Conservation (phyloP, 1,140 invertebrate genomes). For the Cardiocondyla obscurior region DNA sequence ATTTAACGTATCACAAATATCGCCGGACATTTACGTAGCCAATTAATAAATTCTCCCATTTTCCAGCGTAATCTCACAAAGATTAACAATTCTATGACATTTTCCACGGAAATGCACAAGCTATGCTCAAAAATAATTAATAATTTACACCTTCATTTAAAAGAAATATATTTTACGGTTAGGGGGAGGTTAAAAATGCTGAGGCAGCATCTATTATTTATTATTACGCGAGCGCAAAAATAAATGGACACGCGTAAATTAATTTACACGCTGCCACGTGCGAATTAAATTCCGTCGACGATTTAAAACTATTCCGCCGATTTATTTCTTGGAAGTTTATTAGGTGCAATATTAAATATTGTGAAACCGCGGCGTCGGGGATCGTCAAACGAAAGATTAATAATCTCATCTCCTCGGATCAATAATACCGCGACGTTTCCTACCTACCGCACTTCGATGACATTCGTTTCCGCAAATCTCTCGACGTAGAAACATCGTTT, state of each 20-base stretch:
- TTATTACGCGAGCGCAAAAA: neutral
- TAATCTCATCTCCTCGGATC: constrained; percentile 33
- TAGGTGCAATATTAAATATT: constrained; percentile 18
- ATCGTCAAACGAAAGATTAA: constrained; percentile 24
- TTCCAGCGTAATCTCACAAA: neutral
- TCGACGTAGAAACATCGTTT: constrained; percentile 18
- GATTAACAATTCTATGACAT: constrained; percentile 5
- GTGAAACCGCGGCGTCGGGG: neutral
- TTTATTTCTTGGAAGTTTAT: constrained; percentile 9
- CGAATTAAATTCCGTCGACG: neutral
- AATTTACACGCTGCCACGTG: neutral
- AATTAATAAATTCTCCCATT: constrained; percentile 5
- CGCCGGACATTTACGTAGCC: neutral
- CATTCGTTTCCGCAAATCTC: constrained; percentile 15
- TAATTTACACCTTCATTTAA: neutral
- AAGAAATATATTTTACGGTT: neutral
- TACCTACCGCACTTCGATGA: neutral
- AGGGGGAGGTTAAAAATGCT: neutral
- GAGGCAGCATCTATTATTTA: neutral
- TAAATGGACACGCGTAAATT: neutral
- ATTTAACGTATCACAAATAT: neutral
- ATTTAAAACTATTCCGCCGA: neutral
- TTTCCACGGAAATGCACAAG: neutral
- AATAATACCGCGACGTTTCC: constrained; percentile 14
- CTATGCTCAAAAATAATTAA: neutral